Base-by-base conservation (phyloP, 1,140 invertebrate genomes). In the Oreohelix idahoensis region DNA sequence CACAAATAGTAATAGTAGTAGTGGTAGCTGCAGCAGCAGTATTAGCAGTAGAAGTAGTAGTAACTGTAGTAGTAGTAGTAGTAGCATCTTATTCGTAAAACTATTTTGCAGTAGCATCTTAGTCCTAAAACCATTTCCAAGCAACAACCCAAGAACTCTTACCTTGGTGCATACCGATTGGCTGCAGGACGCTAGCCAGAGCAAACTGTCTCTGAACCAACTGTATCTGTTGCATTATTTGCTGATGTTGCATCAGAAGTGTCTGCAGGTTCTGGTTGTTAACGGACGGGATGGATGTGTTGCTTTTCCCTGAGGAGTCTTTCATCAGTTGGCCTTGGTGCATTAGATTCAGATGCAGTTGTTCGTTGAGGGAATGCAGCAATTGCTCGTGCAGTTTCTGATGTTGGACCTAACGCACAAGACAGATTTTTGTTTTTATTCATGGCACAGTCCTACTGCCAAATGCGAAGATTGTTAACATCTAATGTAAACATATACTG, bases 311-410 rank as follows among this genome's bases (percentile, higher is more conserved):
- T 11, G 63, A 29, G 26, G 73, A 39, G 20, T 92, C 94, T 90
- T 96, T 95, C 86, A 96, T 92, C 58, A 96, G 92, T 92, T 96
- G 96, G 74, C 95, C 94, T 90, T 96, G 96, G 89, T 96, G 96
- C 77, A 96, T 94, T 63, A 96, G 93, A 92, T 96, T 94, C 80
- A 94, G 71, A 92, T 96, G 95, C 79, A 96, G 93, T 91, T 96
- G 96, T 90, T 96, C 96, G 89, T 96, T 95, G 79, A 96, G 92
- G 87, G 96, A 95, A 84, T 96, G 95, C 91, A 96, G 94, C 0
- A 94, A 94, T 85, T 95, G 94, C 88, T 96, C 96, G 84, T 96
- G 91, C 17, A 89, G 85, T 77, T 91, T 92, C 89, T 96, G 95
- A 87, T 96, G 95, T 75, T 89, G 88, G 84, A 89, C 87, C 84